Percentiles rank a stretch among this genome's conserved stretches.
Evolutionary conservation across 2,797 vertebrate genomes (phyloP).

Genomic region (Danio kyathit): DNA sequence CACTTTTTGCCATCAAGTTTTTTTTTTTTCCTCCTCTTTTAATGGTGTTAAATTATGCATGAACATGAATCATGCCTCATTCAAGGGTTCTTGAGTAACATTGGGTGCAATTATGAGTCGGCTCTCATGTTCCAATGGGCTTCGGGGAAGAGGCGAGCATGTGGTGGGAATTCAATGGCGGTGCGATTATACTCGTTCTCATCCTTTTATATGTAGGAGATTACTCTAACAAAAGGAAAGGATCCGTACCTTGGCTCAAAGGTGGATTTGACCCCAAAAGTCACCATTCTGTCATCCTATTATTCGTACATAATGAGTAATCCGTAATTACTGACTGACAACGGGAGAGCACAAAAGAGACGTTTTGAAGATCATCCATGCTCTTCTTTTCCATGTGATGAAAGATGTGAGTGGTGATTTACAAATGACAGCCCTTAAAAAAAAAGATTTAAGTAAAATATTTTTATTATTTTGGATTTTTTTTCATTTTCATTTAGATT

Average conservation of each 20-base stretch:
- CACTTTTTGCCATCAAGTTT: not conserved
- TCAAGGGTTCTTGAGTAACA: constrained; percentile 45
- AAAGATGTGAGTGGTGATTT: not conserved
- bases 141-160: constrained; percentile 4
- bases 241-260: not conserved
- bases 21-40: not conserved
- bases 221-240: constrained; percentile 1
- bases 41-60: constrained; percentile 5
- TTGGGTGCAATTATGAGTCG: constrained; percentile 36
- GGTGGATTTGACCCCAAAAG: not conserved
- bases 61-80: constrained; percentile 32
- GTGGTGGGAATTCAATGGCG: constrained; percentile 29
- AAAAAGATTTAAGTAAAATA: not conserved
- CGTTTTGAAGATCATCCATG: not conserved
- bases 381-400: not conserved
- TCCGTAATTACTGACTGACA: too few relatives aligned
- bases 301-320: not conserved
- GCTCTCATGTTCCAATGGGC: constrained; percentile 34
- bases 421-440: not conserved
- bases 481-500: too few relatives aligned
- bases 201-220: not conserved
- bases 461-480: too few relatives aligned
- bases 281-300: not conserved
- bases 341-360: not conserved
- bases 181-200: constrained; percentile 16